Percentiles rank a stretch among this genome's conserved stretches.
These are phyloP conservation scores for Sarcophaga variegata DNA, from an alignment of 2,888 invertebrate species.

Conservation along the genomic window DNA sequence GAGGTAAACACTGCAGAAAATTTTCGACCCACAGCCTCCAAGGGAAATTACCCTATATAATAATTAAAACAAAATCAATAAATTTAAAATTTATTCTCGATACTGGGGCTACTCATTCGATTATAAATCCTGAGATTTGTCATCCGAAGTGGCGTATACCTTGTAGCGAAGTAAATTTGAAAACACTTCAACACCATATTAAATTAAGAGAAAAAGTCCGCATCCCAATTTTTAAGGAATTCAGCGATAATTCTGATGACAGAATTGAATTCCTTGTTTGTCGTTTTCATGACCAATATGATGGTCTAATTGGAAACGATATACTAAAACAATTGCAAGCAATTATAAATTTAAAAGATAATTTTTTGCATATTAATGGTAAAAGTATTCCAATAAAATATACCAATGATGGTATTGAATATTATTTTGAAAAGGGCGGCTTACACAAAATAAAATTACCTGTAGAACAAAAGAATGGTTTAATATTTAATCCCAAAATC, in stretches of 20 bases:
- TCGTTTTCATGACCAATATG: not conserved
- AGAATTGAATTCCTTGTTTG: not conserved
- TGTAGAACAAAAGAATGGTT: no score
- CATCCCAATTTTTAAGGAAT: not conserved
- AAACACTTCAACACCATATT: no score
- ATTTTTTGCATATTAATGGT: not conserved
- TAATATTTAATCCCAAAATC: no score
- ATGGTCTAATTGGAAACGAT: slow-evolving; percentile 72
- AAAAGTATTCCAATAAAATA: not conserved
- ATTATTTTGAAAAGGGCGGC: no score
- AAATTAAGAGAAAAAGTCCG: not conserved
- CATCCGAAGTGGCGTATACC: slow-evolving; percentile 5
- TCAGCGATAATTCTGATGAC: not conserved
- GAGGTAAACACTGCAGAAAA: not conserved
- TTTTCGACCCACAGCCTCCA: slow-evolving; percentile 18
- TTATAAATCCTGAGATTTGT: not conserved
- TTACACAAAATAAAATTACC: no score
- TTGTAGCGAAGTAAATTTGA: no score
- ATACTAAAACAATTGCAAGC: slow-evolving; percentile 8
- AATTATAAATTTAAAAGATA: slow-evolving; percentile 7
- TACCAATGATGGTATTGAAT: not conserved
- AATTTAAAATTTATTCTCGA: slow-evolving; percentile 5
- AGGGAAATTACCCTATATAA: slow-evolving; percentile 20
- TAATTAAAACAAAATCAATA: not conserved
- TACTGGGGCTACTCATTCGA: not conserved